phyloP scores from a whole-genome alignment of 2,888 invertebrate genomes.

The Blera fallax region DNA sequence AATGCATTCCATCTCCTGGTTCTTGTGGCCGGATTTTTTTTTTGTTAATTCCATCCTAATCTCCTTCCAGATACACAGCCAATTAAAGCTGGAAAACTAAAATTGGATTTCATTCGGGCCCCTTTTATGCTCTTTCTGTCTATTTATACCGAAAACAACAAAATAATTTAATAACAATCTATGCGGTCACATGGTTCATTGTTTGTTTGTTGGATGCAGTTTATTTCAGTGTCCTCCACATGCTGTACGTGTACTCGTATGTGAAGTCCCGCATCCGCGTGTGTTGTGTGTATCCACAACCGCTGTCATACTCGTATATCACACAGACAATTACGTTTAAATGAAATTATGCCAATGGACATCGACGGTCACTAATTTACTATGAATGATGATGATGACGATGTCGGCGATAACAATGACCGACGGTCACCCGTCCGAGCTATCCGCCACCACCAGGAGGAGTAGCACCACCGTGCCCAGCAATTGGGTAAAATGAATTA shows the following conservation, averaged over 20 bases:
- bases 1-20: conserved; percentile 46
- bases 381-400: conserved; percentile 55
- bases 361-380: conserved; percentile 72
- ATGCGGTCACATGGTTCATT: conserved; percentile 66
- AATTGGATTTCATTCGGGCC: conserved; percentile 12
- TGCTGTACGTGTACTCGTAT: neutral
- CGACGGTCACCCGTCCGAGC: conserved; percentile 39
- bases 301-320: conserved; percentile 25
- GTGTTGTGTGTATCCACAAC: neutral
- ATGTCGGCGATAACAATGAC: conserved; percentile 55
- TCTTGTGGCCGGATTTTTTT: neutral
- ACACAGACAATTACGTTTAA: conserved; percentile 65
- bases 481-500: conserved; percentile 64
- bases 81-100: conserved; percentile 55
- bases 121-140: neutral
- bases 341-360: conserved; percentile 71
- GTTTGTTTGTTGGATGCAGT: conserved; percentile 63
- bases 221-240: conserved; percentile 43
- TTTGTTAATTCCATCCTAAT: conserved; percentile 30
- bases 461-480: neutral
- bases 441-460: neutral
- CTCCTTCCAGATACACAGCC: conserved; percentile 25
- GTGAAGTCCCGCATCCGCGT: conserved; percentile 43
- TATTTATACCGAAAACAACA: conserved; percentile 52
- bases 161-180: conserved; percentile 66